Base-by-base conservation (phyloP, 2,113 vertebrate species). In the Cisticola juncidis region DNA sequence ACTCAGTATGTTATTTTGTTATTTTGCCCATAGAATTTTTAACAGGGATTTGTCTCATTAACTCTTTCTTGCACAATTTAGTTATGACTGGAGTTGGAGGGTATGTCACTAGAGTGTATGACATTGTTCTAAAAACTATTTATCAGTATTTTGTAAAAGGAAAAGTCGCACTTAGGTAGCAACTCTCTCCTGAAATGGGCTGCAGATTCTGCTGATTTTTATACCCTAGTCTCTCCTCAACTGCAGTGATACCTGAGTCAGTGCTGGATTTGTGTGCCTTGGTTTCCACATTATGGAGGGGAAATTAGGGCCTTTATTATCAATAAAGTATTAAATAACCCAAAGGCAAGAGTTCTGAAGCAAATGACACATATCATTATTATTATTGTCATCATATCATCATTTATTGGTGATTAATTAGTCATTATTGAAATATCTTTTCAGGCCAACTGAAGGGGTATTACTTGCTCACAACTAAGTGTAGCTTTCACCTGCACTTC, bases 1-100 rank as follows among this genome's bases (percentile, higher is more conserved):
- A 96, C 66, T 92, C 58, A 92, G 81, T 92, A 96, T 96, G 81
- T 91, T 56, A 94, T 93, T 94, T 96, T 95, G 83, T 71, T 90
- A 71, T 92, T 96, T 95, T 86, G 81, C 45, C 72, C 88, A 93
- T 31, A 94, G 90, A 89, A 90, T 95, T 96, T 93, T 81, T 88
- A 77, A 53, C 47, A 80, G 50, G 70, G 9, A 35, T 62, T 81
- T 94, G 28, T 33, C 40, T 91, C 60, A 68, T 96, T 96, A 94
- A 97, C 96, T 93, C 94, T 79, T 96, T 96, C 90, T 44, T 92
- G 62, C 11, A 58, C 82, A 60, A 62, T 60, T 78, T 62, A 61
- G 25, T n/a, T n/a, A 66, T 6, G 5, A 36, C 8, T 62, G 9
- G 15, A 35, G 21, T 71, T 69, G 47, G 23, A 53, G 23, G 38